Conservation (phyloP, 2,113 vertebrate species). For the Laticauda laticaudata region DNA sequence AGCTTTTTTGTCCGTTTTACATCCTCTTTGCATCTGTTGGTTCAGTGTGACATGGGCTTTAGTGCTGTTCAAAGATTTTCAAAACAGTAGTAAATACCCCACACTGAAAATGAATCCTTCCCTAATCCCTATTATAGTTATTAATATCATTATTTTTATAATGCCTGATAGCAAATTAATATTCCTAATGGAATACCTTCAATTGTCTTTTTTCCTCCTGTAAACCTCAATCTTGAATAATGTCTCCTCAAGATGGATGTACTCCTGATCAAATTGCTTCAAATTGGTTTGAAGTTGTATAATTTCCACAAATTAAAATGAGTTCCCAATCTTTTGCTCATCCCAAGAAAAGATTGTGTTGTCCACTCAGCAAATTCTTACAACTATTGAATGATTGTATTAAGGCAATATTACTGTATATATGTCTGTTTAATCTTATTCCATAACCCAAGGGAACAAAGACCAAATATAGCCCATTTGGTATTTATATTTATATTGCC, state of each 20-base stretch:
- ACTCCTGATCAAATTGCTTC: constrained; percentile 4
- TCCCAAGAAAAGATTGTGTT: no score
- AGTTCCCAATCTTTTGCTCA: background rate
- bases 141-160: background rate
- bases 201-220: constrained; percentile 35
- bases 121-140: background rate
- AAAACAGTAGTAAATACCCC: background rate
- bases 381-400: background rate
- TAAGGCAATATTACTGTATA: background rate
- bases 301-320: constrained; percentile 14
- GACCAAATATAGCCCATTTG: background rate
- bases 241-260: background rate
- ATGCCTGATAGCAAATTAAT: background rate
- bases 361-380: background rate
- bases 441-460: background rate
- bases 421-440: background rate
- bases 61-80: background rate
- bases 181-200: constrained; percentile 24
- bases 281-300: background rate
- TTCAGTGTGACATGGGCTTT: no score
- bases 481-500: background rate
- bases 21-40: no score
- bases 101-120: background rate
- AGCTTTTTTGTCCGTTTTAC: no score
- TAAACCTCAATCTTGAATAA: constrained; percentile 13